Percentiles rank a stretch among this genome's conserved stretches.
Evolutionary conservation across 2,113 vertebrate species (phyloP).

Genomic region (Nibea albiflora): DNA sequence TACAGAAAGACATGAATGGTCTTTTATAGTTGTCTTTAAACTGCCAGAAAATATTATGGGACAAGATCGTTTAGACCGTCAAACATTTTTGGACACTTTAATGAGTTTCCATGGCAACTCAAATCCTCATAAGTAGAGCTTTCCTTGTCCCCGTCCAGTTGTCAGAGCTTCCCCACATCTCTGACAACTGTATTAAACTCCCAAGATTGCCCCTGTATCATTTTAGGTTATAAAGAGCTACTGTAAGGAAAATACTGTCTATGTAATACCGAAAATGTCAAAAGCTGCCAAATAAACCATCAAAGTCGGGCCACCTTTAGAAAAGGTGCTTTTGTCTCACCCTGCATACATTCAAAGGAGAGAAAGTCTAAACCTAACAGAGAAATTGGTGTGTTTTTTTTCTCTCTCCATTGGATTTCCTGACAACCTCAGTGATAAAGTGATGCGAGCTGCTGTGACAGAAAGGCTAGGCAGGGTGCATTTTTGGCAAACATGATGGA

Average conservation of each 20-base stretch:
- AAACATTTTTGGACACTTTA: slow-evolving; percentile 10
- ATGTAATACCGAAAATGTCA: neutral
- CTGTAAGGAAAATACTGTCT: neutral
- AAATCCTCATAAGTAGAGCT: neutral
- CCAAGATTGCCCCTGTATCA: neutral
- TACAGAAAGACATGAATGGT: neutral
- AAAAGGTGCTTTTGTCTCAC: neutral
- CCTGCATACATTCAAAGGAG: neutral
- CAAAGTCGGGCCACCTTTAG: neutral
- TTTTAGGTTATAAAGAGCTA: neutral
- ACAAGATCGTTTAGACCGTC: neutral
- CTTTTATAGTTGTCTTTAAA: neutral
- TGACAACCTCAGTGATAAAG: slow-evolving; percentile 8
- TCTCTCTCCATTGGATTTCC: neutral
- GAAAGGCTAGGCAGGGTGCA: slow-evolving; percentile 1
- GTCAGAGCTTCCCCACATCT: neutral
- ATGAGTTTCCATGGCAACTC: slow-evolving; percentile 28
- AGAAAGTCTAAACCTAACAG: neutral
- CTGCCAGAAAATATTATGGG: neutral
- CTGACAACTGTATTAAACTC: neutral
- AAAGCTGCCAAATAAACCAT: neutral
- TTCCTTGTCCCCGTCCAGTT: too few species aligned
- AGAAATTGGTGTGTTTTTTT: neutral
- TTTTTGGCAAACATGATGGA: slow-evolving; percentile 24
- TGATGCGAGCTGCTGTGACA: slow-evolving; percentile 12